These are phyloP conservation scores for Brachynemurus nebulosus DNA, from an alignment of 2,888 invertebrate genomes.

Conservation along the genomic window DNA sequence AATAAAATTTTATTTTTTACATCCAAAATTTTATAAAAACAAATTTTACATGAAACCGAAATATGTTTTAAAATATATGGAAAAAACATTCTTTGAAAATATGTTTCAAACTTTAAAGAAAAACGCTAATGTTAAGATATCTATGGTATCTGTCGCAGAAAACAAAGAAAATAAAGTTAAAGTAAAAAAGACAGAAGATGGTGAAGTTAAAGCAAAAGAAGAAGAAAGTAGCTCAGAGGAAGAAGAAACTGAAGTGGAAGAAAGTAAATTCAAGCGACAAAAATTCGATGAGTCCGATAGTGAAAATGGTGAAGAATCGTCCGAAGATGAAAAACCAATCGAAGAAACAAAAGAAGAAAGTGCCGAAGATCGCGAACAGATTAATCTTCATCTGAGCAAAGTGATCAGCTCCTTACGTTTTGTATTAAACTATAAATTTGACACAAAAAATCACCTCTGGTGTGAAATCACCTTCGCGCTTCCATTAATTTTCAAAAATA, in stretches of 20 bases:
- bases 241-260: constrained; percentile 33
- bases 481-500: constrained; percentile 43
- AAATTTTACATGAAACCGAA: constrained; percentile 57
- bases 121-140: constrained; percentile 37
- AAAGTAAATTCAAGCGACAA: constrained; percentile 33
- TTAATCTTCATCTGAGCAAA: constrained; percentile 23
- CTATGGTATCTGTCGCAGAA: constrained; percentile 32
- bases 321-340: constrained; percentile 44
- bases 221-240: too few species aligned
- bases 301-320: constrained; percentile 17
- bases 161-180: constrained; percentile 32
- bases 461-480: constrained; percentile 66
- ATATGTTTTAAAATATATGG: constrained; percentile 58
- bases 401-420: constrained; percentile 20
- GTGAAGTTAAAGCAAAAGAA: too few species aligned
- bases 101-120: constrained; percentile 49
- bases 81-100: constrained; percentile 50
- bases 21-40: constrained; percentile 55
- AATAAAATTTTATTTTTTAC: constrained; percentile 60
- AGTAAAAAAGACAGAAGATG: constrained; percentile 29
- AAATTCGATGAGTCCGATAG: constrained; percentile 35
- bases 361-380: constrained; percentile 29
- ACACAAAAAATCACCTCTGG: constrained; percentile 64
- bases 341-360: constrained; percentile 18
- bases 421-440: constrained; percentile 52